phyloP scores from a whole-genome alignment of 2,888 invertebrate genomes.

The Lymantria dispar region DNA sequence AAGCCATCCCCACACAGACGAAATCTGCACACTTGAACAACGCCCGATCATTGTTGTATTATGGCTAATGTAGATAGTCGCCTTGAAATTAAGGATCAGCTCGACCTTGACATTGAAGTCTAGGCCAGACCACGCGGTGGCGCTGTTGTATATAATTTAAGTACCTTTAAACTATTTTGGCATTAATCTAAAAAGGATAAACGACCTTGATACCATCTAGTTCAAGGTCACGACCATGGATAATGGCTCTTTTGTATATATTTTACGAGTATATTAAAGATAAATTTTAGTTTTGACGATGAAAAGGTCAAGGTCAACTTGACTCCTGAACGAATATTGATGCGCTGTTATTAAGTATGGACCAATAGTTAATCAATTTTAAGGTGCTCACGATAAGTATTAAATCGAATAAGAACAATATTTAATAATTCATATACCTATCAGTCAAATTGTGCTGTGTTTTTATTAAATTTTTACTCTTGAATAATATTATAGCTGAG shows the following conservation, averaged over 20 bases:
- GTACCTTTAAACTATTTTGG: neutral
- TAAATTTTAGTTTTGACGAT: neutral
- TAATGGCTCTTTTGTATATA: neutral
- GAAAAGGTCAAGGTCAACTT: constrained; percentile 4
- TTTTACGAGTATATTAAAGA: neutral
- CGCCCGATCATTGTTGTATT: neutral
- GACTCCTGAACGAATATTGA: neutral
- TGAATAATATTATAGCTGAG: constrained; percentile 54
- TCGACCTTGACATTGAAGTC: neutral
- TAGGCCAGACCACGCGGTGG: neutral
- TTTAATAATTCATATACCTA: constrained; percentile 23
- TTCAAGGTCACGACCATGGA: neutral
- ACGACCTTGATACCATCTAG: neutral
- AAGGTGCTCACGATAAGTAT: constrained; percentile 46
- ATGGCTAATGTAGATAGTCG: neutral
- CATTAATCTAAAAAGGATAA: neutral
- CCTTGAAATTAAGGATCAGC: neutral
- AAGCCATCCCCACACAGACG: constrained; percentile 62
- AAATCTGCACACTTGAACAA: constrained; percentile 56
- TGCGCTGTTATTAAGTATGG: neutral
- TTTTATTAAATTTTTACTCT: constrained; percentile 50
- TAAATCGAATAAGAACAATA: constrained; percentile 36
- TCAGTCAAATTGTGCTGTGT: constrained; percentile 69
- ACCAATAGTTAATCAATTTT: constrained; percentile 5
- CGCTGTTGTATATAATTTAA: neutral